Percentiles rank a stretch among this genome's conserved stretches.
Evolutionary conservation across 2,888 invertebrate species (phyloP).

Genomic region (Macaria liturata): DNA sequence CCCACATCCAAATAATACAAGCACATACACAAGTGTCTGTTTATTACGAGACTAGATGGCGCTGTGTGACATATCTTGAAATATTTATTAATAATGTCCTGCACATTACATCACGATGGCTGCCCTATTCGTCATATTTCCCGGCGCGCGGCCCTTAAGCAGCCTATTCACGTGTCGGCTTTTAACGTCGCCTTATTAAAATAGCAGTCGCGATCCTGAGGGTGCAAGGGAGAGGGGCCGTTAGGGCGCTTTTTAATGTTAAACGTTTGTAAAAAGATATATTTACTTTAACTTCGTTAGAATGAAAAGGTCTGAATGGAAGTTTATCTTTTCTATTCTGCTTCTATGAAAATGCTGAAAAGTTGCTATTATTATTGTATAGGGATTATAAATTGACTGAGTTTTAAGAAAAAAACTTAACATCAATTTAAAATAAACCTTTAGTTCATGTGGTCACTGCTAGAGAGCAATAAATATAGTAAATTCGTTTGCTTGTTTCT

Average conservation of each 20-base stretch:
- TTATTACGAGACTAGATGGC: too few species aligned
- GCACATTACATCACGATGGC: background rate
- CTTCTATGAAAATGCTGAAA: background rate
- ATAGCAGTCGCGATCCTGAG: slow-evolving; percentile 20
- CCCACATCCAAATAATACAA: too few species aligned
- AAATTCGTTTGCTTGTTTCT: too few species aligned
- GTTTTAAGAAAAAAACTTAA: too few species aligned
- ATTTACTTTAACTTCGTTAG: background rate
- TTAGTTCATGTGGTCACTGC: too few species aligned
- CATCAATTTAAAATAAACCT: too few species aligned
- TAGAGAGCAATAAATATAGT: too few species aligned
- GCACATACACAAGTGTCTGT: too few species aligned
- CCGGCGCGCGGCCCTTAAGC: slow-evolving; percentile 30
- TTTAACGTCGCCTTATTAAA: slow-evolving; percentile 34
- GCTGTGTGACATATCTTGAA: too few species aligned
- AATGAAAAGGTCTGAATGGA: background rate
- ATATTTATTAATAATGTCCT: too few species aligned
- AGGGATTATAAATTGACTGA: too few species aligned
- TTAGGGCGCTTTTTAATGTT: background rate
- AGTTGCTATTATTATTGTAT: too few species aligned
- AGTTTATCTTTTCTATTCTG: background rate
- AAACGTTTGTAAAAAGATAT: slow-evolving; percentile 1
- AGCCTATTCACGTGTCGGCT: slow-evolving; percentile 36
- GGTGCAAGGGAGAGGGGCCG: background rate
- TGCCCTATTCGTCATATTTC: slow-evolving; percentile 22